A percentile compares a stretch with the other conserved stretches of the same genome.
phyloP scores from a whole-genome alignment of 2,797 vertebrate genomes.

The Moxostoma hubbsi region DNA sequence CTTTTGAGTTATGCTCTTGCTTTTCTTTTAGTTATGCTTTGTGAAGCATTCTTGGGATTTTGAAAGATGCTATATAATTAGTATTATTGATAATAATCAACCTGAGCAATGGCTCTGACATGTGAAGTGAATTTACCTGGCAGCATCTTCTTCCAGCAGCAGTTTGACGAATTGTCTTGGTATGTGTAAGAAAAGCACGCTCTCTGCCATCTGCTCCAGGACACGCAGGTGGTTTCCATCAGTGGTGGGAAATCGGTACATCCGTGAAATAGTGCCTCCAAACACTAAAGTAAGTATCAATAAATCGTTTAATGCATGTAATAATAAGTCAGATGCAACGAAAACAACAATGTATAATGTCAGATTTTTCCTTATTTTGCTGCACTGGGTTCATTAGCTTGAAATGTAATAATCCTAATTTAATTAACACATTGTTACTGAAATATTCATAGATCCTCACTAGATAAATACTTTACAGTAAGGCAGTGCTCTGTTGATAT shows the following conservation, averaged over 20 bases:
- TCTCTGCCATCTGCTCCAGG: constrained; percentile 98
- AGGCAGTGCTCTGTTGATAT: too few relatives aligned
- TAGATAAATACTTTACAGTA: too few relatives aligned
- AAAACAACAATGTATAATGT: background rate
- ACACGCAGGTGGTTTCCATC: constrained; percentile 96
- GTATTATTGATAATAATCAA: too few relatives aligned
- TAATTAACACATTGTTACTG: too few relatives aligned
- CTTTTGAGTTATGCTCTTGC: too few relatives aligned
- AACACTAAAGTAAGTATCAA: constrained; percentile 79
- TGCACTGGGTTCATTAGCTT: background rate
- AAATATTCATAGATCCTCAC: too few relatives aligned
- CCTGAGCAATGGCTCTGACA: too few relatives aligned
- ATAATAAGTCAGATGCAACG: background rate
- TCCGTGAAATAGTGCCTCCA: constrained; percentile 93
- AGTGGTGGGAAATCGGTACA: constrained; percentile 95
- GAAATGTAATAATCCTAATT: too few relatives aligned
- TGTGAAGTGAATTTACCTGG: constrained; percentile 79
- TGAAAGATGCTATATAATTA: too few relatives aligned
- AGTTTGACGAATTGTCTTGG: constrained; percentile 97
- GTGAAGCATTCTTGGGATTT: too few relatives aligned
- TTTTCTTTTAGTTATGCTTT: too few relatives aligned
- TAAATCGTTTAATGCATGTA: background rate
- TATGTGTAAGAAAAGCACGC: constrained; percentile 88
- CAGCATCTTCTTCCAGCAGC: constrained; percentile 94
- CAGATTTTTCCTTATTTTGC: background rate